phyloP scores from a whole-genome alignment of 2,113 vertebrate species.

The Coptodon rendalli region DNA sequence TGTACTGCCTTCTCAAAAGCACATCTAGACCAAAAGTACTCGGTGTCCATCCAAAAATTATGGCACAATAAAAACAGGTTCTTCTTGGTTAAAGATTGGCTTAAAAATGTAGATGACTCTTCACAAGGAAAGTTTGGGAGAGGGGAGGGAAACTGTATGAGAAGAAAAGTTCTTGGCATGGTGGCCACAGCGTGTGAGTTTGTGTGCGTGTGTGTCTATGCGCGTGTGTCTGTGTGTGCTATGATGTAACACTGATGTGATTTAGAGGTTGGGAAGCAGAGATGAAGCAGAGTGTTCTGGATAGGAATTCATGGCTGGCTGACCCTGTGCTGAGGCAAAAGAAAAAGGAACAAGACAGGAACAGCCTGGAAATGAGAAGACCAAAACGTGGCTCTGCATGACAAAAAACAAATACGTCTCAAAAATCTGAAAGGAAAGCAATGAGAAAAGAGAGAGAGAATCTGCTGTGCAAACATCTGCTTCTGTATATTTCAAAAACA shows the following conservation, averaged over 20 bases:
- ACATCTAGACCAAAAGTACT: neutral
- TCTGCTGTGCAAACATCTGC: conserved; percentile 9
- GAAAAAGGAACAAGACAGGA: conserved; percentile 4
- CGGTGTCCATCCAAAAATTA: neutral
- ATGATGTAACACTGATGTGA: conserved; percentile 63
- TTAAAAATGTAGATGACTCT: neutral
- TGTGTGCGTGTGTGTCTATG: neutral
- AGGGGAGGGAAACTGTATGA: neutral
- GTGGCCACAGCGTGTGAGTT: neutral
- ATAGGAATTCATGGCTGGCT: conserved; percentile 64
- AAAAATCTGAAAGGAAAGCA: neutral
- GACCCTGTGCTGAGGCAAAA: conserved; percentile 15
- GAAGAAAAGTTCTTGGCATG: conserved; percentile 20
- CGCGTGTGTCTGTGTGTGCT: neutral
- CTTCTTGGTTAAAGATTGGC: neutral
- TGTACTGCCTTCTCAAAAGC: neutral
- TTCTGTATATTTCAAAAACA: neutral
- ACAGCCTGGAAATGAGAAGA: conserved; percentile 22
- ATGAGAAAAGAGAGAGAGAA: neutral
- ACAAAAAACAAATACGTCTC: neutral
- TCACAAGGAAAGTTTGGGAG: neutral
- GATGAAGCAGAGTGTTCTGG: conserved; percentile 67
- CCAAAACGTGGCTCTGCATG: conserved; percentile 20
- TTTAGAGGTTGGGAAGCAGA: conserved; percentile 61
- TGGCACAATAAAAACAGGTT: neutral